These are phyloP conservation scores for Sphenodon punctatus DNA, from an alignment of 2,797 vertebrate genomes.

Conservation along the genomic window DNA sequence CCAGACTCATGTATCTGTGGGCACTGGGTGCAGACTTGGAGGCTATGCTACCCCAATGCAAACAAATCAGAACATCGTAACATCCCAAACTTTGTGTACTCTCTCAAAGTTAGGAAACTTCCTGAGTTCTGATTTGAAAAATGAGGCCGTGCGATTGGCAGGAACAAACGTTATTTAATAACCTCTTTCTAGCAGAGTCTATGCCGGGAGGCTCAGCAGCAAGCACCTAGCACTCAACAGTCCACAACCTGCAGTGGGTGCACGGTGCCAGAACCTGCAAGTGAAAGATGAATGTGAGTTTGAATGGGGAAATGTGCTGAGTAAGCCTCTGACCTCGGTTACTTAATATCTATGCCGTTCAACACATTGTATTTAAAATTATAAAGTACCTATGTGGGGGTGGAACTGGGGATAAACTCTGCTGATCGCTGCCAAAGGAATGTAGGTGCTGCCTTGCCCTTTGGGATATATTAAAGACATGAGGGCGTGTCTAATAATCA, in stretches of 20 bases:
- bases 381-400: fast-evolving
- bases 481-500: background rate
- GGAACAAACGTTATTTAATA: background rate
- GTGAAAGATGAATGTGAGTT: background rate
- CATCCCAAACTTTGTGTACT: background rate
- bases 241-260: background rate
- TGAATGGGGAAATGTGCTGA: background rate
- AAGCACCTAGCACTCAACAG: background rate
- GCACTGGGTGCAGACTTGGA: too few relatives aligned
- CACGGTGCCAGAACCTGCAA: background rate
- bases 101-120: background rate
- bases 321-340: background rate
- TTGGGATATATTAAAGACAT: fast-evolving
- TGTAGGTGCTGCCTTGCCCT: fast-evolving
- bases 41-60: too few relatives aligned
- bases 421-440: fast-evolving
- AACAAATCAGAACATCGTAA: background rate
- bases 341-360: background rate
- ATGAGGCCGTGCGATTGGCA: background rate
- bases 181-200: background rate
- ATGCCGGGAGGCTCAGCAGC: background rate
- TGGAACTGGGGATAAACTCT: fast-evolving
- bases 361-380: fast-evolving
- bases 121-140: background rate
- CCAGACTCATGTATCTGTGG: too few relatives aligned